These are phyloP conservation scores for Rhinichthys klamathensis DNA, from an alignment of 2,113 vertebrate species.

Conservation along the genomic window DNA sequence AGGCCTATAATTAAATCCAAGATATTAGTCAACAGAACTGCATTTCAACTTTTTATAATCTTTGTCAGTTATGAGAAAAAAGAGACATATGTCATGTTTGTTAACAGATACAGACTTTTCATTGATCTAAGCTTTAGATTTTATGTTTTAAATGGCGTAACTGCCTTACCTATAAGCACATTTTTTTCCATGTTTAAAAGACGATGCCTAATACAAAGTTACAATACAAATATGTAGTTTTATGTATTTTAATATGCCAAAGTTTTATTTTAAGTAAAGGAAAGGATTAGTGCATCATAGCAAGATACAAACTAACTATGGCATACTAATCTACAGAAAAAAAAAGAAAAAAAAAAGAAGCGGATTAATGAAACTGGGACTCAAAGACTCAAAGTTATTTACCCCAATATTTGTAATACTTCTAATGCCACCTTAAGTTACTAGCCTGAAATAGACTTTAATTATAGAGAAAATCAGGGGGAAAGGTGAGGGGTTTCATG, in stretches of 20 bases:
- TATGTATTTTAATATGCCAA: background rate
- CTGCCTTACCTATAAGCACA: too few species aligned
- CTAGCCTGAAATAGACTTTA: background rate
- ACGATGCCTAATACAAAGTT: background rate
- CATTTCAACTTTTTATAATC: background rate
- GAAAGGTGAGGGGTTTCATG: background rate
- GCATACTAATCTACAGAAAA: background rate
- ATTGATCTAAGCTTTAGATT: too few species aligned
- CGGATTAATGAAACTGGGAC: background rate
- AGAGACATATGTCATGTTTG: background rate
- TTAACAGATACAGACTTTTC: background rate
- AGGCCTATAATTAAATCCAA: background rate
- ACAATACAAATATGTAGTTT: background rate
- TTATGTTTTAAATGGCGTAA: too few species aligned
- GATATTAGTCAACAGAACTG: background rate
- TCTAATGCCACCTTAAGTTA: background rate
- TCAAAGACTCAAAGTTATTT: background rate
- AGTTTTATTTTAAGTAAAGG: too few species aligned
- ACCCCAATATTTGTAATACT: background rate
- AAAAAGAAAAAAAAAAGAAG: too few species aligned
- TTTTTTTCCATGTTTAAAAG: background rate
- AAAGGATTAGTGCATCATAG: too few species aligned
- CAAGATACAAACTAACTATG: background rate
- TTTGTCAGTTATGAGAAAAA: background rate
- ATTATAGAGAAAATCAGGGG: background rate